These are phyloP conservation scores for Lycocorax pyrrhopterus DNA, from an alignment of 2,113 vertebrate species.

Conservation along the genomic window DNA sequence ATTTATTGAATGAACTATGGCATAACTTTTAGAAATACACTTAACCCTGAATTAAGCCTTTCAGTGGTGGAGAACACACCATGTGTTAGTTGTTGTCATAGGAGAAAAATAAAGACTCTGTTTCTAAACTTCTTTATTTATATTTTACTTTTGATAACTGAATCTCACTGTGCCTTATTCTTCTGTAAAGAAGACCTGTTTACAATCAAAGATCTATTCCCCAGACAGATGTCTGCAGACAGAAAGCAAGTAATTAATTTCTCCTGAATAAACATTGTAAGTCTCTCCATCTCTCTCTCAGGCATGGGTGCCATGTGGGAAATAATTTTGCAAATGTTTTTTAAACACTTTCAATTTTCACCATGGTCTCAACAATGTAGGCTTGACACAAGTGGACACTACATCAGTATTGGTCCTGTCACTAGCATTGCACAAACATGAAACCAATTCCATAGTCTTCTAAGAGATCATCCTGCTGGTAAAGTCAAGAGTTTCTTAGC, in stretches of 20 bases:
- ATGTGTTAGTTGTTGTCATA: neutral
- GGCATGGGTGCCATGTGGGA: neutral
- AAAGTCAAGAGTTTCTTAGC: neutral
- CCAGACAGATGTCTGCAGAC: neutral
- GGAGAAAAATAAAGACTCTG: neutral
- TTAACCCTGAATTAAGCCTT: neutral
- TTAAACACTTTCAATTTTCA: neutral
- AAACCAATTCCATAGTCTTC: neutral
- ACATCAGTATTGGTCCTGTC: neutral
- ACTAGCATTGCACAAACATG: neutral
- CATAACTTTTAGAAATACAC: neutral
- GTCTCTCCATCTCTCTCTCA: neutral
- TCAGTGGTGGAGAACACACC: neutral
- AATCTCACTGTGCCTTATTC: neutral
- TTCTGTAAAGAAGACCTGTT: neutral
- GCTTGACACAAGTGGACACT: neutral
- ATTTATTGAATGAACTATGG: neutral
- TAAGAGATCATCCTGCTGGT: neutral
- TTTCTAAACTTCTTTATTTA: neutral
- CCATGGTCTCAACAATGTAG: neutral
- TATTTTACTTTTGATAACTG: neutral
- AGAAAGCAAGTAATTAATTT: neutral
- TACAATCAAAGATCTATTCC: neutral
- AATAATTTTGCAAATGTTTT: neutral
- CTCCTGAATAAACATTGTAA: neutral